Conservation (phyloP, 1,140 invertebrate species). For the Papilio aristodemus region DNA sequence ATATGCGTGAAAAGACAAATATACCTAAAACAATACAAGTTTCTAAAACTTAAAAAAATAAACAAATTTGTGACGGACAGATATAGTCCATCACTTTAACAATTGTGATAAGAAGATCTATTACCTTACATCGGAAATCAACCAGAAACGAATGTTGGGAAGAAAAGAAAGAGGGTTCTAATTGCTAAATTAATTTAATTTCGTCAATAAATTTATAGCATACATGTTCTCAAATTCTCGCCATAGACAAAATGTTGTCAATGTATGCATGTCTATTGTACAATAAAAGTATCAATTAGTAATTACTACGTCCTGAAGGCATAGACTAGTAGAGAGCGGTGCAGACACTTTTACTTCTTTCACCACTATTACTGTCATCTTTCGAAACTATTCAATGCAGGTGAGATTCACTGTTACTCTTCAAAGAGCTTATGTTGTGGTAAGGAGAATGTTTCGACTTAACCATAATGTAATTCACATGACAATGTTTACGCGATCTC, state of each 20-base stretch:
- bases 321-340: neutral
- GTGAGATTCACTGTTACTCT: neutral
- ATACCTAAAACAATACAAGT: slow-evolving; percentile 73
- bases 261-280: neutral
- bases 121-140: too few species aligned
- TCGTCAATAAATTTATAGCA: too few species aligned
- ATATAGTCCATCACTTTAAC: too few species aligned
- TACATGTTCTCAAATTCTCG: too few species aligned
- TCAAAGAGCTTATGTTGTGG: slow-evolving; percentile 5
- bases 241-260: too few species aligned
- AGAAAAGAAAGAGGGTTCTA: too few species aligned
- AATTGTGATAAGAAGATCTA: too few species aligned
- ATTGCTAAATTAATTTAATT: too few species aligned
- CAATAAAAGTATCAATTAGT: neutral
- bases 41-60: too few species aligned
- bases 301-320: neutral
- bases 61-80: neutral
- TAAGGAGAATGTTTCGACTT: neutral
- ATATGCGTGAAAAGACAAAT: slow-evolving; percentile 90
- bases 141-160: too few species aligned
- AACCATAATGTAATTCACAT: slow-evolving; percentile 9
- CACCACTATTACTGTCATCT: neutral
- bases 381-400: neutral
- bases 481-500: neutral
- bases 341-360: neutral